These are phyloP conservation scores for Phytoseiulus persimilis DNA, from an alignment of 2,888 invertebrate species.

Conservation along the genomic window DNA sequence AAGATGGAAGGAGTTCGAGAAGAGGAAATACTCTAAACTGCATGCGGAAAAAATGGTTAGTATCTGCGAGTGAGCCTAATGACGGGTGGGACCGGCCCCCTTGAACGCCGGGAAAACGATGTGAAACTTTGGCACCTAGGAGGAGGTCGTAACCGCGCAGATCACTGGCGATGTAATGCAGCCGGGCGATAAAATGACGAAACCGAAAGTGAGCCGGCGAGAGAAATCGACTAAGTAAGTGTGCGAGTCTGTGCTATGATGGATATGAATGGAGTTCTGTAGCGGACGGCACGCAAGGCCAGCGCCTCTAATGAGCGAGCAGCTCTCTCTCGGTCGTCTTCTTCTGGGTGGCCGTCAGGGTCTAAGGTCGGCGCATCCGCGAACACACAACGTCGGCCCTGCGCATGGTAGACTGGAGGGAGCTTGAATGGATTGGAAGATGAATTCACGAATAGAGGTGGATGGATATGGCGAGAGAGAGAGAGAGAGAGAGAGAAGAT, in stretches of 20 bases:
- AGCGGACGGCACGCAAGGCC: background rate
- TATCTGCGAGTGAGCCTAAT: background rate
- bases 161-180: background rate
- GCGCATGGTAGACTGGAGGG: background rate
- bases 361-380: background rate
- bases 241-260: background rate
- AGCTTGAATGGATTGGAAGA: background rate
- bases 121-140: background rate
- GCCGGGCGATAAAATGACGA: background rate
- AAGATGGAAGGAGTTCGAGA: too few species aligned
- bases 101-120: background rate
- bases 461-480: background rate
- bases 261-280: background rate
- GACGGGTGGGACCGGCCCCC: background rate
- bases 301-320: background rate
- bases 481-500: too few species aligned
- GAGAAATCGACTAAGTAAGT: background rate
- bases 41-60: background rate
- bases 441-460: background rate
- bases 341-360: background rate
- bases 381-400: background rate
- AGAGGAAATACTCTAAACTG: too few species aligned
- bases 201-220: background rate
- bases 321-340: background rate
- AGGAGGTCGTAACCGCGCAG: background rate